phyloP scores from a whole-genome alignment of 2,113 vertebrate species.

The Campylomormyrus numenius region DNA sequence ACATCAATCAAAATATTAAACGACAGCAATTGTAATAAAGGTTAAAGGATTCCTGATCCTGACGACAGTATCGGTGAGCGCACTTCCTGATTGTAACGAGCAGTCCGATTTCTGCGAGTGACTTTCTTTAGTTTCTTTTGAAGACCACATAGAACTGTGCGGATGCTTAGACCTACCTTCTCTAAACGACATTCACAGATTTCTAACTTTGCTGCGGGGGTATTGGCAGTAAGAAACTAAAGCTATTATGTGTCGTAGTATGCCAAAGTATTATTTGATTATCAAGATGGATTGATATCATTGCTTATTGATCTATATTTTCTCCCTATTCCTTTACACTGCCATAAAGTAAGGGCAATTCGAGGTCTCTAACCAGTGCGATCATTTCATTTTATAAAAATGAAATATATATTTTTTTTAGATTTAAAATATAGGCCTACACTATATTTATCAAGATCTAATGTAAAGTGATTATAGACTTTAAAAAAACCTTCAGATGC shows the following conservation, averaged over 20 bases:
- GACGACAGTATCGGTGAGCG: conserved; percentile 40
- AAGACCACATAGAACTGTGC: background rate
- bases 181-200: background rate
- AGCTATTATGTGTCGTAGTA: background rate
- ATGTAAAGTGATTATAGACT: background rate
- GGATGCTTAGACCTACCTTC: background rate
- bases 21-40: background rate
- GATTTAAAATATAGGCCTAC: background rate
- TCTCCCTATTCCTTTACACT: background rate
- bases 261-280: background rate
- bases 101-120: background rate
- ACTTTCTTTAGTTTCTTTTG: background rate
- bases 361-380: background rate
- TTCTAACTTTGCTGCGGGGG: background rate
- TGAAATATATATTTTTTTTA: background rate
- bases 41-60: background rate
- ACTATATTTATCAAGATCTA: background rate
- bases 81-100: conserved; percentile 61
- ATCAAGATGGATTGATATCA: background rate
- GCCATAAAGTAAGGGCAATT: background rate
- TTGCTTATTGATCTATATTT: background rate
- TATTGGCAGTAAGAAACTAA: background rate
- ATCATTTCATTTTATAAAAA: background rate
- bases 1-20: background rate
- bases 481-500: background rate